phyloP scores from a whole-genome alignment of 2,888 invertebrate species.

The Caenorhabditis macrosperma region DNA sequence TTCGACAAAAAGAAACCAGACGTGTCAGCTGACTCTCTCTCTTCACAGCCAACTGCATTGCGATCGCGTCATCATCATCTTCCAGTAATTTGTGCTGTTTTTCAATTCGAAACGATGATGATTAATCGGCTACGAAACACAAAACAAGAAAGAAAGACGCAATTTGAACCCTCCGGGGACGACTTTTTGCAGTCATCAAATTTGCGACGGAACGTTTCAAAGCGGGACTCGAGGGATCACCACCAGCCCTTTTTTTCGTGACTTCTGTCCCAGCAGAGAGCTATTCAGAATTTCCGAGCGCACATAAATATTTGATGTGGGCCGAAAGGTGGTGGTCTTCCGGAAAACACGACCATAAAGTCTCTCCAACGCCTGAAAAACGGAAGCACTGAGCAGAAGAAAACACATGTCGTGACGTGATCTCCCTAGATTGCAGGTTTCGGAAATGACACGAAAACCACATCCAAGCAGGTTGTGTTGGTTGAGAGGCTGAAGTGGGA shows the following conservation, averaged over 20 bases:
- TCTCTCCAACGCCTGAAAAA: not conserved
- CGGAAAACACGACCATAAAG: not conserved
- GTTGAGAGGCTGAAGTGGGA: not conserved
- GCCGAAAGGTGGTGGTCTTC: not conserved
- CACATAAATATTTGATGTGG: not conserved
- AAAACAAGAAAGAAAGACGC: not conserved
- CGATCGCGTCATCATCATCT: not conserved
- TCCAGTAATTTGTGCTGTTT: not conserved
- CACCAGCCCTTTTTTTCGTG: not conserved
- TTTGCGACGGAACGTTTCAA: not conserved
- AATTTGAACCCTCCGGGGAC: constrained; percentile 27
- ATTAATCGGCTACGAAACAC: not conserved
- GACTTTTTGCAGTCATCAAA: not conserved
- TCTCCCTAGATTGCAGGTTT: not conserved
- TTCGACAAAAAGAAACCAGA: not conserved
- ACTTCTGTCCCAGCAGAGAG: not conserved
- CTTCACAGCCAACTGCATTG: not conserved
- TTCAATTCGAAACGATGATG: not conserved
- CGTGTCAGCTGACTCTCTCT: constrained; percentile 8
- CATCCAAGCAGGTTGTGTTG: not conserved
- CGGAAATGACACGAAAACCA: not conserved
- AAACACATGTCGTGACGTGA: not conserved
- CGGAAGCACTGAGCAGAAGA: not conserved
- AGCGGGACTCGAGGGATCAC: not conserved
- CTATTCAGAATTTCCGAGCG: not conserved